phyloP scores from a whole-genome alignment of 2,113 vertebrate species.

The Lophotis ruficrista region DNA sequence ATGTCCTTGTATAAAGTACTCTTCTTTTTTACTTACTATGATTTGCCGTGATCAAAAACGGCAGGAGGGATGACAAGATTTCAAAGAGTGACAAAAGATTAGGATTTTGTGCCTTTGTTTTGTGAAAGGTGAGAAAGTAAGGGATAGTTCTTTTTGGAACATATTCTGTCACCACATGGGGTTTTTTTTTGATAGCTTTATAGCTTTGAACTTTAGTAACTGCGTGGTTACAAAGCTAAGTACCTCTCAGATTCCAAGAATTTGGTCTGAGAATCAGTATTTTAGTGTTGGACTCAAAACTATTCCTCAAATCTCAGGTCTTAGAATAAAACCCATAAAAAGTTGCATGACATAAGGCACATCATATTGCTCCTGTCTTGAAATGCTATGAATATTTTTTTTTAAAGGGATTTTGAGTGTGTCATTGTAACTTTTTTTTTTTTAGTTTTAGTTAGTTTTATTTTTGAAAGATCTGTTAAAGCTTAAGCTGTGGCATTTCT shows the following conservation, averaged over 20 bases:
- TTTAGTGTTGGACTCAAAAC: background rate
- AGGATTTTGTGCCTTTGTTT: background rate
- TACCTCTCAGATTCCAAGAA: background rate
- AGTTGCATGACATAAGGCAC: background rate
- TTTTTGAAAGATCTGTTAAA: background rate
- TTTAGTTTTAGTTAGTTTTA: background rate
- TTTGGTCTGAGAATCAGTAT: background rate
- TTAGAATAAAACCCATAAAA: background rate
- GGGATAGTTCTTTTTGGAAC: background rate
- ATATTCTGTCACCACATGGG: background rate
- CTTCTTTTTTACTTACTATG: background rate
- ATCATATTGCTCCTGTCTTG: background rate
- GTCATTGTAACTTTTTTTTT: background rate
- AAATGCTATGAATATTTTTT: background rate
- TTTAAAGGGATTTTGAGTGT: background rate
- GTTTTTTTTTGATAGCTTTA: background rate
- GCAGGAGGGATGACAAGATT: background rate
- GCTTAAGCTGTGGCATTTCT: background rate
- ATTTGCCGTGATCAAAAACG: background rate
- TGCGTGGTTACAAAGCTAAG: background rate
- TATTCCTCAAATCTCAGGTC: background rate
- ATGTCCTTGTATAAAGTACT: background rate
- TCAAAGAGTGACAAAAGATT: background rate
- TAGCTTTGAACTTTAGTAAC: background rate
- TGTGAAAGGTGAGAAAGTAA: background rate